Evolutionary conservation across 2,113 vertebrate species (phyloP).

Genomic region (Charina bottae): DNA sequence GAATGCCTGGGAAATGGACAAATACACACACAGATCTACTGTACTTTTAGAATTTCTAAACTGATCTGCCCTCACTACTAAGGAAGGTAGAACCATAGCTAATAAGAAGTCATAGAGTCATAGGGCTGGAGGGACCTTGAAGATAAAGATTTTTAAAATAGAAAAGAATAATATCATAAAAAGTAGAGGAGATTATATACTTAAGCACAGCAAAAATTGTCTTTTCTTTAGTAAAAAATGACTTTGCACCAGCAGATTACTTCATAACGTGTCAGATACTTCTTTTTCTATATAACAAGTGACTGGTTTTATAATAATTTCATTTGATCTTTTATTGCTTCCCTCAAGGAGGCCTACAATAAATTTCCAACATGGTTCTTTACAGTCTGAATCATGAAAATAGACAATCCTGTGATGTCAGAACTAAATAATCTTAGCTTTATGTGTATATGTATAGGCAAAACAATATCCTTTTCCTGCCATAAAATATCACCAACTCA

Average conservation of each 20-base stretch:
- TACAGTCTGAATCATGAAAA: constrained; percentile 56
- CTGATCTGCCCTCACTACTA: constrained; percentile 36
- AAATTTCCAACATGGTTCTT: constrained; percentile 66
- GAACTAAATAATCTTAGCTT: constrained; percentile 49
- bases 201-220: constrained; percentile 62
- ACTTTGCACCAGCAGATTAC: constrained; percentile 52
- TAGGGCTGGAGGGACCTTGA: background rate
- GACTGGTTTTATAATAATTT: constrained; percentile 71
- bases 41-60: constrained; percentile 42
- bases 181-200: constrained; percentile 58
- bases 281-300: constrained; percentile 72
- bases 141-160: constrained; percentile 57
- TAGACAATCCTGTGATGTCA: constrained; percentile 37
- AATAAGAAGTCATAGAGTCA: constrained; percentile 25
- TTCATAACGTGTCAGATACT: constrained; percentile 63
- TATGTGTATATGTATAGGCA: constrained; percentile 23
- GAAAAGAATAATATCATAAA: constrained; percentile 57
- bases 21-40: background rate
- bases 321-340: constrained; percentile 66
- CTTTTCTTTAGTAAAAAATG: constrained; percentile 68
- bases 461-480: background rate
- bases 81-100: constrained; percentile 33
- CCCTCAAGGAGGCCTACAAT: constrained; percentile 59
- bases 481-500: constrained; percentile 39
- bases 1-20: background rate